Percentiles rank a stretch among this genome's conserved stretches.
phyloP scores from a whole-genome alignment of 1,140 invertebrate genomes.

The Grapholita molesta region DNA sequence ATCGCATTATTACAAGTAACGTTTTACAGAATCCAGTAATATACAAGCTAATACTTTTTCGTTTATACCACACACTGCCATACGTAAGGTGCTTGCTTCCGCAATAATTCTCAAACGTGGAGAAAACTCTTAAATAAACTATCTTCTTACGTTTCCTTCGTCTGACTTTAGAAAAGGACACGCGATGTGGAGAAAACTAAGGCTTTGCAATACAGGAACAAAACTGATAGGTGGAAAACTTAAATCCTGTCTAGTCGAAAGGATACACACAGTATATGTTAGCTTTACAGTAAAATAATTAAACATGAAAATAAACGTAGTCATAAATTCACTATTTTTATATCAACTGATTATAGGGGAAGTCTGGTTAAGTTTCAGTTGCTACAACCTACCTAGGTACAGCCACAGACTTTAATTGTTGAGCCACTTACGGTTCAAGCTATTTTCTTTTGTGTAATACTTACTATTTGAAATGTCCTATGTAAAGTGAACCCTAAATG shows the following conservation, averaged over 20 bases:
- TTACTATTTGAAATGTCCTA: no score
- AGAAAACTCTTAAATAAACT: background rate
- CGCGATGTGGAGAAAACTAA: background rate
- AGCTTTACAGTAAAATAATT: background rate
- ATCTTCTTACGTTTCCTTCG: background rate
- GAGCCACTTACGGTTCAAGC: no score
- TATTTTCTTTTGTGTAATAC: no score
- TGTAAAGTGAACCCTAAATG: no score
- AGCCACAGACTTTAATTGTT: no score
- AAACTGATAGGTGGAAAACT: background rate
- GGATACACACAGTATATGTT: background rate
- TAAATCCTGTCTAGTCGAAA: slow-evolving; percentile 10
- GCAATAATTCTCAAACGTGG: background rate
- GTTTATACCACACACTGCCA: background rate
- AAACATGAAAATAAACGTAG: background rate
- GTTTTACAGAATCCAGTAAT: background rate
- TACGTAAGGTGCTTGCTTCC: background rate
- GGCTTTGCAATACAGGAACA: background rate
- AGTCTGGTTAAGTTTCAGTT: no score
- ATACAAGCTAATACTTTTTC: background rate
- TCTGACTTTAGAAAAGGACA: background rate
- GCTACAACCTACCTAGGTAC: no score
- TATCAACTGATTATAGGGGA: no score
- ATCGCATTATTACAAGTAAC: no score
- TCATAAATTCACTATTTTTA: no score